Percentiles rank a stretch among this genome's conserved stretches.
These are phyloP conservation scores for Scaptomyza graminum DNA, from an alignment of 1,140 invertebrate genomes.

Conservation along the genomic window DNA sequence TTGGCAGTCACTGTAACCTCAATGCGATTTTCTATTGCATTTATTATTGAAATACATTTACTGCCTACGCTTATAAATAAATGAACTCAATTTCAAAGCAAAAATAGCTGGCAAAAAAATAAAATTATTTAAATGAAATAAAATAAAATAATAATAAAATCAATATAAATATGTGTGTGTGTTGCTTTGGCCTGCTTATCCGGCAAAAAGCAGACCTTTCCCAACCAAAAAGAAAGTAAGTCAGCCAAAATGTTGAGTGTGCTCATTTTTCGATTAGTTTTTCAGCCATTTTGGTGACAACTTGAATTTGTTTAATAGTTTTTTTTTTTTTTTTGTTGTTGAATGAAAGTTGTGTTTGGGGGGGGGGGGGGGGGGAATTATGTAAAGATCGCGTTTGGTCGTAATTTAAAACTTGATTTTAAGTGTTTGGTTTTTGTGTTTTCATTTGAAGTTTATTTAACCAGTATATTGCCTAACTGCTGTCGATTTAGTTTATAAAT, in stretches of 20 bases:
- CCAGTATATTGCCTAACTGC: conserved; percentile 3
- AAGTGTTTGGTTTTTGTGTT: not conserved
- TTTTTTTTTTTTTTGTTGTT: conserved; percentile 4
- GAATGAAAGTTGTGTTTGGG: conserved; percentile 28
- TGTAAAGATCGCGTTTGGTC: conserved; percentile 50
- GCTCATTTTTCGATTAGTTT: conserved; percentile 26
- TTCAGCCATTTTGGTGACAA: conserved; percentile 15
- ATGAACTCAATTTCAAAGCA: conserved; percentile 69
- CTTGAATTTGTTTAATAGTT: not conserved
- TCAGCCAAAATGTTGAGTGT: conserved; percentile 32
- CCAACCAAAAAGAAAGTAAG: conserved; percentile 74
- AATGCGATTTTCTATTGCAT: conserved; percentile 29
- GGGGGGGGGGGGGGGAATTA: conserved; percentile 42
- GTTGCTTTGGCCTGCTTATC: not conserved
- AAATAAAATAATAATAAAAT: conserved; percentile 2
- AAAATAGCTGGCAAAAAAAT: conserved; percentile 27
- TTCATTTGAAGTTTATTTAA: conserved; percentile 13
- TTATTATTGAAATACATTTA: conserved; percentile 64
- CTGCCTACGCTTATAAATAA: conserved; percentile 61
- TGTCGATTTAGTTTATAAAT: not conserved
- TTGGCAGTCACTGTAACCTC: conserved; percentile 15
- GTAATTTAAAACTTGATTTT: conserved; percentile 21
- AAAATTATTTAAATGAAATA: conserved; percentile 12
- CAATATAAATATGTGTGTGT: conserved; percentile 5
- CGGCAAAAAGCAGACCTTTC: conserved; percentile 58